Percentiles rank a stretch among this genome's conserved stretches.
Conservation (phyloP, 2,113 vertebrate species). For the Ailuropoda melanoleuca region DNA sequence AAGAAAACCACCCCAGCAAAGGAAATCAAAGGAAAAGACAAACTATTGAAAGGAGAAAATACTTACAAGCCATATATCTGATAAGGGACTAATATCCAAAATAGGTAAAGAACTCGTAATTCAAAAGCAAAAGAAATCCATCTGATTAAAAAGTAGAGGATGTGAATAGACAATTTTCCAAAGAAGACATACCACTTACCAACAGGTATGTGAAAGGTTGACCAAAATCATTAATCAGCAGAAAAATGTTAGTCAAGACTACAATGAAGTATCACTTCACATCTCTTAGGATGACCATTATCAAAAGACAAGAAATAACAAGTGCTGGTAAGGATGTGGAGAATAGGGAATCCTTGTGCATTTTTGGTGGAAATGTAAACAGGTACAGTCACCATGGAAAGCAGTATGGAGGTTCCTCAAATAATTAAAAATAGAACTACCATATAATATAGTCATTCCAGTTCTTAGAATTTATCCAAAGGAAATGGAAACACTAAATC, state of each 20-base stretch:
- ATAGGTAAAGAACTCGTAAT: not conserved
- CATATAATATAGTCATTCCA: not conserved
- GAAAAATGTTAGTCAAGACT: not conserved
- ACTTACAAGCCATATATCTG: not conserved
- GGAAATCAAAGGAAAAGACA: no score
- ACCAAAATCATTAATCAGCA: not conserved
- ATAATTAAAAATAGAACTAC: not conserved
- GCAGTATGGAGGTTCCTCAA: not conserved
- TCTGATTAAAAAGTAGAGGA: not conserved
- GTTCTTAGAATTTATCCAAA: not conserved
- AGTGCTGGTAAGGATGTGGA: not conserved
- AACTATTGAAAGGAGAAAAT: no score
- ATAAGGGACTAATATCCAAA: not conserved
- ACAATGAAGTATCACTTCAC: not conserved
- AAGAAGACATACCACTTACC: not conserved
- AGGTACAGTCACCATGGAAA: not conserved
- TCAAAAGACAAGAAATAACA: not conserved
- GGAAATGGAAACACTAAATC: not conserved
- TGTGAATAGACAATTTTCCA: not conserved
- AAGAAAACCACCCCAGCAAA: no score
- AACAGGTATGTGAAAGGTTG: not conserved
- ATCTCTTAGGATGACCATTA: not conserved
- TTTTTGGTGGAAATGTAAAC: not conserved
- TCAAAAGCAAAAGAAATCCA: not conserved
- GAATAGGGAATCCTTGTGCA: not conserved